Evolutionary conservation across 1,140 invertebrate genomes (phyloP), one percentile per base, ranked within the genome.

Genomic region (Papilio helenus): DNA sequence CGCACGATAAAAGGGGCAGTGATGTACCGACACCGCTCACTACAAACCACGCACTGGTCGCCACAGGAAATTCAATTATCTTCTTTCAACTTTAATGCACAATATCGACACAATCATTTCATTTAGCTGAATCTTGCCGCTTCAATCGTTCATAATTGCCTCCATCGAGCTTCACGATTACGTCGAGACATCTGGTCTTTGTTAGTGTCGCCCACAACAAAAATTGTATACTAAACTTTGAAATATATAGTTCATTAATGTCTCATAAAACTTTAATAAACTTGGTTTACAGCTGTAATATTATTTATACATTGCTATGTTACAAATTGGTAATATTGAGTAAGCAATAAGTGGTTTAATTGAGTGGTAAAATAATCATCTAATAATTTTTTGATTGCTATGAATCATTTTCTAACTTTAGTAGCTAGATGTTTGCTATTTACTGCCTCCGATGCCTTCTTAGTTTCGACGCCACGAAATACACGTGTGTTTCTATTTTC

Each of bases 51-150:
- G 88, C 88, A 85, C 83, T 79, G 82, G 85, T 84, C 88, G 84
- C 85, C 87, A 82, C 93, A 94, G 93, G 93, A 94, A 90, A 92
- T 94, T 93, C 93, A 94, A 94, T 94, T 93, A 93, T 90, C 90
- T 93, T 88, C 92, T 89, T 94, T 92, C 90, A 89, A 89, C 91
- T 89, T 88, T 92, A 92, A 91, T 89, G 83, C 86, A 89, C 89
- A 90, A 93, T 92, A 90, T 91, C 89, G 87, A 91, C 88, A 91
- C 91, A 93, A 93, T 94, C 92, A 93, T 93, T 94, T 92, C 90
- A 93, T 94, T 93, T 91, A 91, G 87, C 82, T 85, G 87, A 90
- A 91, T 91, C 88, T 92, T 89, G 87, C 82, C 85, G 84, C 86
- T 90, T 88, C 90, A 90, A 92, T 92, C 86, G 81, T 51, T 85